These are phyloP conservation scores for Pedionomus torquatus DNA, from an alignment of 2,113 vertebrate genomes.

Conservation along the genomic window DNA sequence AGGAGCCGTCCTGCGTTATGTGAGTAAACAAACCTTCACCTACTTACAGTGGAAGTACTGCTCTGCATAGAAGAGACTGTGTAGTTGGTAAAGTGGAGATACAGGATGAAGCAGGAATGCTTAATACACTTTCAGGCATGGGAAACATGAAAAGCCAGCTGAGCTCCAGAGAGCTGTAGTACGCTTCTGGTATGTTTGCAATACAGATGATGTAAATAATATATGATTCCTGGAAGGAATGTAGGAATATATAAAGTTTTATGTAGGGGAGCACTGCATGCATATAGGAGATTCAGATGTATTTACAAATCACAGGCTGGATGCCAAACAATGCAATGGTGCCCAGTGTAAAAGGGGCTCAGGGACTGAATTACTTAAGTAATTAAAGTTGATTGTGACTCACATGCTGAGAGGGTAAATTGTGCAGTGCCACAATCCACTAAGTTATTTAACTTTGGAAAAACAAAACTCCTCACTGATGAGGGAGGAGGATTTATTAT, in stretches of 20 bases:
- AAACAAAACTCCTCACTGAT: background rate
- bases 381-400: constrained; percentile 23
- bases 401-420: constrained; percentile 37
- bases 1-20: background rate
- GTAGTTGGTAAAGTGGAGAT: background rate
- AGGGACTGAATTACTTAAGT: constrained; percentile 30
- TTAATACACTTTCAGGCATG: background rate
- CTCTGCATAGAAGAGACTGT: background rate
- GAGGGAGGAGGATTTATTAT: background rate
- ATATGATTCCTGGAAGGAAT: constrained; percentile 19
- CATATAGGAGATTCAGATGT: background rate
- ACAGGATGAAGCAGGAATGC: background rate
- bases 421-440: background rate
- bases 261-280: background rate
- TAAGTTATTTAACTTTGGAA: constrained; percentile 11
- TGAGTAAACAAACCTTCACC: constrained; percentile 23
- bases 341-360: background rate
- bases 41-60: background rate
- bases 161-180: constrained; percentile 9
- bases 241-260: constrained; percentile 19
- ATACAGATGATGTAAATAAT: constrained; percentile 29
- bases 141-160: constrained; percentile 2
- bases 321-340: background rate
- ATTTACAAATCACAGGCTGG: background rate
- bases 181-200: constrained; percentile 7